Evolutionary conservation across 1,140 invertebrate genomes (phyloP), one percentile per base, ranked within the genome.

Genomic region (Heliconius hewitsoni): DNA sequence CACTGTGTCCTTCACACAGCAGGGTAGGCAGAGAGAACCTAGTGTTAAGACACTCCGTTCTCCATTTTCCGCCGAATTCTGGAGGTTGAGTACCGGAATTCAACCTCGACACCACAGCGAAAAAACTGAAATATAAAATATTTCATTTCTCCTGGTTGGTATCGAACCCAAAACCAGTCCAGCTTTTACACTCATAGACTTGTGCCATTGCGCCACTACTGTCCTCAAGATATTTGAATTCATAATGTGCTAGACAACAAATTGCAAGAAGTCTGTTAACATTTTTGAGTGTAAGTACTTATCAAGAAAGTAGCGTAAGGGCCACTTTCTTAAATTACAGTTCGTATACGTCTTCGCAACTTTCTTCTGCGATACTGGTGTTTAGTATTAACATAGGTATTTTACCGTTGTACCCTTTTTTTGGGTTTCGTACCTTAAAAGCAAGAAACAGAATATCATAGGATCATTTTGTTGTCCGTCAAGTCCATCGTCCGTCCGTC

Each of bases 291-390:
- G 1, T n/a, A 30, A 27, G 60, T 30, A n/a, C 30, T 57, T 74
- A 74, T 74, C 50, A 74, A 27, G 74, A 66, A 75, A 75, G 74
- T 66, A 60, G 52, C 52, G n/a, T 66, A 66, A 75, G 74, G 74
- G 74, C 34, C 74, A 66, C 74, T 75, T 66, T 75, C 74, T 75
- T 9, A 30, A 23, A 3, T 39, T 6, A 66, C 19, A 66, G 9
- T 23, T 30, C 60, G 60, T 66, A 52, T 66, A 66, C 34, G 18
- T 74, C 30, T 27, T 74, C 8, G 34, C 4, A 60, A 74, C 73
- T 74, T 74, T 74, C 74, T 23, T 39, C 74, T n/a, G 5, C 30
- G 30, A 23, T 27, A 30, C 19, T 57, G 57, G 57, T 60, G n/a
- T 57, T 57, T 57, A 57, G 19, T 9, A 46, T 13, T 13, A 46